These are phyloP conservation scores for Sinelater perroti DNA, from an alignment of 2,888 invertebrate species.

Conservation along the genomic window DNA sequence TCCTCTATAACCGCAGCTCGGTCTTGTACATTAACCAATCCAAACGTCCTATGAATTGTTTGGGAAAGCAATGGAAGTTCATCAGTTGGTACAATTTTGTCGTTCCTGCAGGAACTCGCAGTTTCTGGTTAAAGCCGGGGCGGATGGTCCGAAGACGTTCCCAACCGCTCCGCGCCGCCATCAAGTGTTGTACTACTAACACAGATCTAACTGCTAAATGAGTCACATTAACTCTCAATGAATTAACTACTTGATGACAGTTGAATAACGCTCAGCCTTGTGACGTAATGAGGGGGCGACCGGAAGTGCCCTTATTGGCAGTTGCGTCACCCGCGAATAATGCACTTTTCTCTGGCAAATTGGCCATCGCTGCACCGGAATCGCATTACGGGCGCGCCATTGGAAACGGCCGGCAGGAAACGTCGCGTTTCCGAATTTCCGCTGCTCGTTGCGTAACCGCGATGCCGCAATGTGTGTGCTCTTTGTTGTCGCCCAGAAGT, in stretches of 20 bases:
- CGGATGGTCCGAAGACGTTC: not conserved
- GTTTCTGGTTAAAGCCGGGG: no score
- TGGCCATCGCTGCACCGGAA: conserved; percentile 13
- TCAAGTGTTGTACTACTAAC: conserved; percentile 30
- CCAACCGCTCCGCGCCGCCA: not conserved
- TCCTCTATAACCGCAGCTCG: no score
- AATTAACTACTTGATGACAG: conserved; percentile 58
- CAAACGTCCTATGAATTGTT: no score
- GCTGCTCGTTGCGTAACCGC: no score
- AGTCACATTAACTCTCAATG: conserved; percentile 54
- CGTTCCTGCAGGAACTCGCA: no score
- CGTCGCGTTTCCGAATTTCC: no score
- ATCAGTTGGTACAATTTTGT: no score
- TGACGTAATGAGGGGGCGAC: conserved; percentile 58
- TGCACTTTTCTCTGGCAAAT: conserved; percentile 35
- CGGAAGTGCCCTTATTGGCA: conserved; percentile 49
- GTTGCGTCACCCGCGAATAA: conserved; percentile 42
- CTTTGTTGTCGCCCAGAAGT: no score
- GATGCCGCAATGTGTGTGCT: no score
- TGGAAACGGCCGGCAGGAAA: conserved; percentile 24
- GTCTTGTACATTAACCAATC: no score
- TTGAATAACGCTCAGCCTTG: conserved; percentile 55
- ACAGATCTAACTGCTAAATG: conserved; percentile 47
- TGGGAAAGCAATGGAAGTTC: no score
- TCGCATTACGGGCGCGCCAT: conserved; percentile 10